Evolutionary conservation across 2,888 invertebrate genomes (phyloP), one percentile per base, ranked within the genome.

Genomic region (Eugnorisma glareosa): DNA sequence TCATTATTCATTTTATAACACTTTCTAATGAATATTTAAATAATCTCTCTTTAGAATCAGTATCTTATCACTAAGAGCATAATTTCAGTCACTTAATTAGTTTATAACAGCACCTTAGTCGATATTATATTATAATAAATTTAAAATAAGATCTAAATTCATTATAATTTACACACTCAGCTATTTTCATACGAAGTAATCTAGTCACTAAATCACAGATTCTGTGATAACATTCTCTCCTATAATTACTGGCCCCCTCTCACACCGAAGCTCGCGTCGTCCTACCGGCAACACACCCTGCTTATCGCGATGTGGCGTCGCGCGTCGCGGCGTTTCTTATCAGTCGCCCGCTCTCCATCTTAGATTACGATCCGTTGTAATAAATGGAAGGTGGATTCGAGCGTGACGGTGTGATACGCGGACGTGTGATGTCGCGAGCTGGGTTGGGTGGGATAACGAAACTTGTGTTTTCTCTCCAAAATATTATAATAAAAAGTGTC

Each of bases 371-470:
- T 93, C 93, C 91, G 85, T 85, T 90, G 90, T 92, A 94, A 94
- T 94, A 94, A 94, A 93, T 93, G 94, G 93, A 91, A 91, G 91
- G 91, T 91, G 91, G 92, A 89, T 89, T 87, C 86, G 92, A 88
- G 91, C 93, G 93, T 92, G 92, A 93, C 94, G 92, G 93, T 92
- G 92, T 92, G 92, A 93, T 90, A 91, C 88, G 90, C 88, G 89
- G 90, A 86, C 88, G 87, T 85, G 86, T 89, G 82, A 80, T 85
- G 82, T 81, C 82, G 83, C 70, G 75, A 87, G 79, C 79, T 77
- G 0, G 72, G 86, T 77, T 85, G 48, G 79, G 48, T 83, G 79
- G 67, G 63, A 75, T 84, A 51, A 11, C 3, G 40, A 18, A 31
- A 61, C 82, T 79, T 85, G 73, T 84, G 84, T 85, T 86, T 83